A percentile compares a stretch with the other conserved stretches of the same genome.
phyloP scores from a whole-genome alignment of 2,113 vertebrate species.

The Pterocles burchelli region DNA sequence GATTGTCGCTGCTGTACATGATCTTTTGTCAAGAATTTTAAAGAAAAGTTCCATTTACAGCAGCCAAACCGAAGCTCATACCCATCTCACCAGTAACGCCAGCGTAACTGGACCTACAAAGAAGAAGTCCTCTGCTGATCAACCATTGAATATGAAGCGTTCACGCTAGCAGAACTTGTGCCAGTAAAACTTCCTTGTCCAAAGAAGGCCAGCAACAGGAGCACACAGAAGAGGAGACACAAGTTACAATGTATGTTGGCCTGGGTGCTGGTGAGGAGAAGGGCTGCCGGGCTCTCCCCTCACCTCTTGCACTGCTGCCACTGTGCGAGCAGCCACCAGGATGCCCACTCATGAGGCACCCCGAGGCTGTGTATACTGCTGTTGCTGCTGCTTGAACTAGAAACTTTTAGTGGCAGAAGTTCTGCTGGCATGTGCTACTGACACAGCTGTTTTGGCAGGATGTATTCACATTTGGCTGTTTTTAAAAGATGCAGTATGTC shows the following conservation, averaged over 20 bases:
- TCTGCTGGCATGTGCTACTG: not conserved
- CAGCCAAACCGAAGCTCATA: not conserved
- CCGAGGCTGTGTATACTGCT: accelerated
- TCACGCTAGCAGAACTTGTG: not conserved
- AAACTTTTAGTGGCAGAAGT: constrained; percentile 10
- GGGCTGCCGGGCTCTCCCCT: not conserved
- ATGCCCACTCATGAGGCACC: not conserved
- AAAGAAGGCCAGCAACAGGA: not conserved
- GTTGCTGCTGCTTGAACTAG: not conserved
- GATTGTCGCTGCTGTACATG: not conserved
- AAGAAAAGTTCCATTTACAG: not conserved
- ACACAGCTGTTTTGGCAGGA: not conserved
- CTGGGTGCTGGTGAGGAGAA: not conserved
- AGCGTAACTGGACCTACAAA: not conserved
- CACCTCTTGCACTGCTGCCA: not conserved
- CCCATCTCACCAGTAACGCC: not conserved
- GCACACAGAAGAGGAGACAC: not conserved
- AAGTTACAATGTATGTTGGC: not conserved
- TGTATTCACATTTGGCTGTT: not conserved
- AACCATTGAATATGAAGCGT: not conserved
- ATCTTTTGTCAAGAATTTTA: not conserved
- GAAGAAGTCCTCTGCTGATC: not conserved
- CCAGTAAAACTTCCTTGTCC: not conserved
- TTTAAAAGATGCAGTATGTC: not conserved
- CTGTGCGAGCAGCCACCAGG: not conserved